A percentile compares a stretch with the other conserved stretches of the same genome.
These are phyloP conservation scores for Tangara arthus DNA, from an alignment of 2,797 vertebrate species.

Conservation along the genomic window DNA sequence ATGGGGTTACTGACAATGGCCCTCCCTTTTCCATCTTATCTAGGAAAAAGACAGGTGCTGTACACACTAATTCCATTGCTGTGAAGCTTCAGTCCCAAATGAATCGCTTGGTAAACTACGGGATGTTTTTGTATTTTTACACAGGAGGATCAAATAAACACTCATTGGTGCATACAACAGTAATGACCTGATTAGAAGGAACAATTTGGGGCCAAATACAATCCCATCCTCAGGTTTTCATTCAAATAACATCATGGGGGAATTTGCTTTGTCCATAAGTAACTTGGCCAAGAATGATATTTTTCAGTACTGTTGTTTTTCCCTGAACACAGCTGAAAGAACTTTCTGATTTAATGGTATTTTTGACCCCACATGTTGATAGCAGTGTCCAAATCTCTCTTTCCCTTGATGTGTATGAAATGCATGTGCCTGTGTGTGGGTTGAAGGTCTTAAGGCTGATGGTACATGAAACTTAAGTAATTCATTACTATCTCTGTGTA, in stretches of 20 bases:
- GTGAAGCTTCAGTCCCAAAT: slow-evolving; percentile 56
- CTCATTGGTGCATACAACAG: not conserved
- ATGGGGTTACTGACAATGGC: slow-evolving; percentile 23
- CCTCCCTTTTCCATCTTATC: slow-evolving; percentile 29
- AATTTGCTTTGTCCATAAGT: slow-evolving; percentile 53
- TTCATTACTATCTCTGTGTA: slow-evolving; percentile 39
- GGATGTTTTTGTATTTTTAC: slow-evolving; percentile 72
- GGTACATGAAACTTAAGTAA: slow-evolving; percentile 57
- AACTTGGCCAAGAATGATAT: slow-evolving; percentile 61
- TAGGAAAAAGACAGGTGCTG: slow-evolving; percentile 40
- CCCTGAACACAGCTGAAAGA: slow-evolving; percentile 64
- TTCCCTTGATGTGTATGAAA: slow-evolving; percentile 53
- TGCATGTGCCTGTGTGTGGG: not conserved
- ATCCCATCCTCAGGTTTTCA: not conserved
- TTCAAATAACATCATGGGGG: slow-evolving; percentile 2
- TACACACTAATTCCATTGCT: slow-evolving; percentile 34
- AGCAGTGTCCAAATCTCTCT: slow-evolving; percentile 71
- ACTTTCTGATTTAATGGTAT: slow-evolving; percentile 60
- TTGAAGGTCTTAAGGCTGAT: slow-evolving; percentile 64
- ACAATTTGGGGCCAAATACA: slow-evolving; percentile 35
- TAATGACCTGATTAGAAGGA: slow-evolving; percentile 45
- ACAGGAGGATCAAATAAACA: slow-evolving; percentile 60
- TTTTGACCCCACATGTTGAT: slow-evolving; percentile 67
- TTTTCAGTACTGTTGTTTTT: slow-evolving; percentile 64
- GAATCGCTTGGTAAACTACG: slow-evolving; percentile 54